Conservation (phyloP, 92 coral and sea anemone genomes). For the Plumapathes pennacea region DNA sequence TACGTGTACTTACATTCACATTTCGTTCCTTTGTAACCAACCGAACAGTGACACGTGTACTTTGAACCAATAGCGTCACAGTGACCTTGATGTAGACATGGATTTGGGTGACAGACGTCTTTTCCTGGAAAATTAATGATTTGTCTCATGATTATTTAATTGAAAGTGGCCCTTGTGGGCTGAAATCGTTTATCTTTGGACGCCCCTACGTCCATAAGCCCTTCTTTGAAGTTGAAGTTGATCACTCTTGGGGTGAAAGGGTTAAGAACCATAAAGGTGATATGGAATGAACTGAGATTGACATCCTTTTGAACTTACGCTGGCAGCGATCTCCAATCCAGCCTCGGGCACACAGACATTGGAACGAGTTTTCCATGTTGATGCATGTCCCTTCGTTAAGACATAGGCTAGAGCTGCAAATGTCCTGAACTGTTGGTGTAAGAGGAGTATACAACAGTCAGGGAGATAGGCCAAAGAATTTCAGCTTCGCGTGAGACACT, state of each 20-base stretch:
- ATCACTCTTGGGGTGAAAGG: not conserved
- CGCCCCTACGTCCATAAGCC: no score
- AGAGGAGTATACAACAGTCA: no score
- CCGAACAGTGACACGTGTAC: slow-evolving; percentile 63
- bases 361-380: slow-evolving; percentile 66
- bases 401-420: slow-evolving; percentile 86
- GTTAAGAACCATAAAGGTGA: not conserved
- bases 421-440: slow-evolving; percentile 53
- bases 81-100: slow-evolving; percentile 71
- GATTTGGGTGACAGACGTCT: slow-evolving; percentile 69
- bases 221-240: not conserved
- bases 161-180: no score
- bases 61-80: slow-evolving; percentile 53
- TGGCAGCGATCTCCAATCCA: slow-evolving; percentile 86
- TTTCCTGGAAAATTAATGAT: slow-evolving; percentile 45
- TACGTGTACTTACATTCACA: slow-evolving; percentile 84
- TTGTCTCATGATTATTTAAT: not conserved
- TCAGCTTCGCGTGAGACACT: no score
- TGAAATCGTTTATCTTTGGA: no score
- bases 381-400: slow-evolving; percentile 84
- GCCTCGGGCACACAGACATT: slow-evolving; percentile 69
- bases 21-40: slow-evolving; percentile 74
- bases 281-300: not conserved
- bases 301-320: no score
- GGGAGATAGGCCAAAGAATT: no score